Conservation (phyloP, 2,113 vertebrate genomes). For the Jacana jacana region DNA sequence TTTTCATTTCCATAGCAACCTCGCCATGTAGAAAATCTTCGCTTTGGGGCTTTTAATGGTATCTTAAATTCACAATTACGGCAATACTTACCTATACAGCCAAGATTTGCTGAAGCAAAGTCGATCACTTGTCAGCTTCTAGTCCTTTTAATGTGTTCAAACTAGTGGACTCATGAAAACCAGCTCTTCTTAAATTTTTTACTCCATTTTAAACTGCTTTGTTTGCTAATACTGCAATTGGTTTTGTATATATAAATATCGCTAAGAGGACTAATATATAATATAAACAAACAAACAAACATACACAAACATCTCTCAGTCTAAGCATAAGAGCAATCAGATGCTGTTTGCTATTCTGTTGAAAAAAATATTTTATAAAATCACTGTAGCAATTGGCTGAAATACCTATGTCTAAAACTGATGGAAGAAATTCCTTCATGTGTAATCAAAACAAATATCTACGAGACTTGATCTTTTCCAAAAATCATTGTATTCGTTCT, state of each 20-base stretch:
- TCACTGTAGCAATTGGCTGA: neutral
- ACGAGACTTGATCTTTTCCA: neutral
- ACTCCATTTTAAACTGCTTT: neutral
- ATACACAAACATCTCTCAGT: neutral
- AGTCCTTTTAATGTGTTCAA: neutral
- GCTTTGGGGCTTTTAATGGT: neutral
- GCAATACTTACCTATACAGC: neutral
- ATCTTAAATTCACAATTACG: neutral
- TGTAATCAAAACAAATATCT: neutral
- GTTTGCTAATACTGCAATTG: neutral
- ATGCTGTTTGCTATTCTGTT: neutral
- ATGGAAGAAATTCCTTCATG: neutral
- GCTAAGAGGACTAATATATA: neutral
- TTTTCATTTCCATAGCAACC: constrained; percentile 61
- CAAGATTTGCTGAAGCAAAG: neutral
- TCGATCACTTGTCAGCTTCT: neutral
- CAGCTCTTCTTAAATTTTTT: neutral
- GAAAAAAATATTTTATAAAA: neutral
- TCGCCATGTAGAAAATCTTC: constrained; percentile 24
- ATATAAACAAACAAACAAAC: neutral
- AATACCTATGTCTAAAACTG: neutral
- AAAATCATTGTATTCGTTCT: neutral
- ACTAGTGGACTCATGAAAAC: neutral
- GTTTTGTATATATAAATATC: neutral
- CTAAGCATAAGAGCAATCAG: neutral